Evolutionary conservation across 2,113 vertebrate genomes (phyloP).

Genomic region (Ploceus nigricollis): DNA sequence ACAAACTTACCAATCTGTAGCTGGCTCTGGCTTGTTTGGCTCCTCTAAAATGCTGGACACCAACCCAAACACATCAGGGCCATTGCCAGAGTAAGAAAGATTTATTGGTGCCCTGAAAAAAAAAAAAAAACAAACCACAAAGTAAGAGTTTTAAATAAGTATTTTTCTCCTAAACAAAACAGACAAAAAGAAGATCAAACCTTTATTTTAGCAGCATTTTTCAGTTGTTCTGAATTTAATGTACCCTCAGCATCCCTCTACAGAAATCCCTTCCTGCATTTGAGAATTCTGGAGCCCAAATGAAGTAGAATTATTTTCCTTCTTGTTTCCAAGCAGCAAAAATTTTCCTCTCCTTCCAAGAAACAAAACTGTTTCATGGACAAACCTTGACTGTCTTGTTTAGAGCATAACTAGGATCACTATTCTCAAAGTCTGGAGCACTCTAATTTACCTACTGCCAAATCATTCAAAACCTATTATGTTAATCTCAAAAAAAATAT

Average conservation of each 20-base stretch:
- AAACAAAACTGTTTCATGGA: not conserved
- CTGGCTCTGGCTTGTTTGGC: conserved; percentile 59
- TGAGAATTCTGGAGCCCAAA: not conserved
- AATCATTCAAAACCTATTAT: not conserved
- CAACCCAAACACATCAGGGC: conserved; percentile 63
- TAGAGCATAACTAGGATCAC: not conserved
- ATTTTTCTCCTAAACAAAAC: not conserved
- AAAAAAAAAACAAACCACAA: too few relatives aligned
- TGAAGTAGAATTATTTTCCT: not conserved
- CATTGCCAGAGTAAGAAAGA: conserved; percentile 58
- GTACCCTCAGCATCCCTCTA: not conserved
- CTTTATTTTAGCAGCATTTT: not conserved
- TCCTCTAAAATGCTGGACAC: conserved; percentile 70
- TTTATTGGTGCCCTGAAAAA: conserved; percentile 35
- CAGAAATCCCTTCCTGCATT: not conserved
- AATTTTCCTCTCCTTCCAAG: not conserved
- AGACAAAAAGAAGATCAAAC: not conserved
- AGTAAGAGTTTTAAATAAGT: not conserved
- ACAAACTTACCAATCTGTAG: conserved; percentile 67
- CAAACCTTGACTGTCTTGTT: not conserved
- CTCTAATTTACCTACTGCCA: not conserved
- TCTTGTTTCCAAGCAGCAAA: not conserved
- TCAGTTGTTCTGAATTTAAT: not conserved
- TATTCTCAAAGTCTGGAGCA: not conserved
- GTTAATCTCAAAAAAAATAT: not conserved